Evolutionary conservation across 2,113 vertebrate species (phyloP).

Genomic region (Campylorhamphus procurvoides): DNA sequence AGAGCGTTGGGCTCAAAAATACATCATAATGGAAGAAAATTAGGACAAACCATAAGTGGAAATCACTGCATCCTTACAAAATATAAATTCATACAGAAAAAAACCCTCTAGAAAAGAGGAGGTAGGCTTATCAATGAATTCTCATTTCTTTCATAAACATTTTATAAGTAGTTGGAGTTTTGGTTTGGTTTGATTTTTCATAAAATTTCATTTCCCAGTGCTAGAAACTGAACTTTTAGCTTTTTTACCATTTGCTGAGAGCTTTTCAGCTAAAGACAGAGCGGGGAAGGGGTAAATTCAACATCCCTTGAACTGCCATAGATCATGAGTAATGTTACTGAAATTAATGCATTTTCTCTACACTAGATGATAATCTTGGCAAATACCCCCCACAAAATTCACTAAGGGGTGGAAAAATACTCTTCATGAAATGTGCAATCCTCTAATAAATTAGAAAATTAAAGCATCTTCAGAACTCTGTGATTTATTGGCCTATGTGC

Average conservation of each 20-base stretch:
- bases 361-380: neutral
- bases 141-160: neutral
- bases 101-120: neutral
- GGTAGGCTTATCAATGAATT: neutral
- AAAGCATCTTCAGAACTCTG: neutral
- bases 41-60: neutral
- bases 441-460: neutral
- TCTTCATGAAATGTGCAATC: neutral
- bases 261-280: neutral
- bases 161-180: neutral
- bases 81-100: neutral
- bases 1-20: neutral
- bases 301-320: neutral
- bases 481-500: neutral
- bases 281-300: neutral
- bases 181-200: neutral
- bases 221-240: neutral
- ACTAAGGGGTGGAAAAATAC: neutral
- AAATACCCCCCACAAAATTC: neutral
- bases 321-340: neutral
- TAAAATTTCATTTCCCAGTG: neutral
- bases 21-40: neutral
- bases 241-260: neutral
- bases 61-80: neutral
- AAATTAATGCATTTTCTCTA: neutral